Conservation (phyloP, 2,888 invertebrate species). For the Sepioteuthis lessoniana region DNA sequence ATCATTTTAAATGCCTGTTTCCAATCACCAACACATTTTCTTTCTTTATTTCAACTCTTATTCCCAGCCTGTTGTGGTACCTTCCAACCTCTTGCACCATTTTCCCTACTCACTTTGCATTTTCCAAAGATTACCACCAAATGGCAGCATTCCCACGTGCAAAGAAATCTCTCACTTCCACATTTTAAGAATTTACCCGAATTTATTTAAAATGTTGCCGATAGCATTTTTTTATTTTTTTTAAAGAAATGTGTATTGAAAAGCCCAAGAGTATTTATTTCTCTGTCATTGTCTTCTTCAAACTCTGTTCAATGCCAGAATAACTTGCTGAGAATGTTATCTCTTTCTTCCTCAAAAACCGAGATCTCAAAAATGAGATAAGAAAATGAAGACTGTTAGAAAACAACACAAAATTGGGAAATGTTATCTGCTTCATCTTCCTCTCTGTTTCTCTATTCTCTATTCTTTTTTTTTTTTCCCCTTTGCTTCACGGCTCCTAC, state of each 20-base stretch:
- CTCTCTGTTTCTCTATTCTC: not conserved
- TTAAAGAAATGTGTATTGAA: not conserved
- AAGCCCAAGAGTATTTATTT: not conserved
- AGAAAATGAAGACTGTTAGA: conserved; percentile 6
- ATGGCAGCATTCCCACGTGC: not conserved
- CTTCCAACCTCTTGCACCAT: not conserved
- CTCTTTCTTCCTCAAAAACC: not conserved
- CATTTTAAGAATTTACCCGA: not conserved
- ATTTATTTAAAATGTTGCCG: not conserved
- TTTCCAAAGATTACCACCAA: not conserved
- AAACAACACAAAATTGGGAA: conserved; percentile 10
- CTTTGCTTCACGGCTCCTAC: not conserved
- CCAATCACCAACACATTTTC: too few species aligned
- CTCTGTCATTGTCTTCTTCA: conserved; percentile 18
- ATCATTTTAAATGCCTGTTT: too few species aligned
- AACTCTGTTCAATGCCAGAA: not conserved
- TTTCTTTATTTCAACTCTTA: too few species aligned
- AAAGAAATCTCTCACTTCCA: not conserved
- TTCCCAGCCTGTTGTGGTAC: not conserved
- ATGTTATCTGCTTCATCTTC: conserved; percentile 17
- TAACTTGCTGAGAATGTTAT: conserved; percentile 33
- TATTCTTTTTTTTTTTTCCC: not conserved
- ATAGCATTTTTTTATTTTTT: not conserved
- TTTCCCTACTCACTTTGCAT: not conserved
- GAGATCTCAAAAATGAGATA: not conserved